A percentile compares a stretch with the other conserved stretches of the same genome.
Evolutionary conservation across 2,113 vertebrate genomes (phyloP).

Genomic region (Cromileptes altivelis): DNA sequence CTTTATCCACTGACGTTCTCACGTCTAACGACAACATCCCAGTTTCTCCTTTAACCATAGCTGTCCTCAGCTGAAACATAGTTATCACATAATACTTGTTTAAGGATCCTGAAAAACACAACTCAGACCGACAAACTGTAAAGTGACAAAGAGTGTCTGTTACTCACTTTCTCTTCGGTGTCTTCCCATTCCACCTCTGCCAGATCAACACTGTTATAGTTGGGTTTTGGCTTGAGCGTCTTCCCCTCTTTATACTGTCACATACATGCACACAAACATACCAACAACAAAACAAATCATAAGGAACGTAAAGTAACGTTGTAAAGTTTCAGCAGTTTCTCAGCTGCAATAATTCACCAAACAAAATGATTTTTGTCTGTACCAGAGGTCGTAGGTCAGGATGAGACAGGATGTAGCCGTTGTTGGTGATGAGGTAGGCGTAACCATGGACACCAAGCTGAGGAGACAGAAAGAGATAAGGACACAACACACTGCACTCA

Average conservation of each 20-base stretch:
- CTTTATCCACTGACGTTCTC: constrained; percentile 92
- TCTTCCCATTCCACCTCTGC: constrained; percentile 97
- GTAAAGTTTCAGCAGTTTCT: neutral
- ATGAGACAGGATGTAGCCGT: constrained; percentile 97
- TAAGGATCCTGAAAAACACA: neutral
- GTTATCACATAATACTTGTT: neutral
- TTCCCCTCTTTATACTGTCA: constrained; percentile 94
- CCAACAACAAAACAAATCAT: neutral
- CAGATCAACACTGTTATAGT: constrained; percentile 97
- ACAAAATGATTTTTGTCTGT: constrained; percentile 35
- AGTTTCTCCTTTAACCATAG: constrained; percentile 95
- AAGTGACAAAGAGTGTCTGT: neutral
- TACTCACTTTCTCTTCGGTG: constrained; percentile 87
- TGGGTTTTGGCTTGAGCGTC: constrained; percentile 93
- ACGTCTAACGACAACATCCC: constrained; percentile 92
- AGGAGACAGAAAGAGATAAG: constrained; percentile 30
- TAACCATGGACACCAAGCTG: constrained; percentile 97
- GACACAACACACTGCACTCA: neutral
- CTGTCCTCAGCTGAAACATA: constrained; percentile 89
- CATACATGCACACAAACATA: constrained; percentile 31
- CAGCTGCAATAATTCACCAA: neutral
- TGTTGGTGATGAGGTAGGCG: constrained; percentile 95
- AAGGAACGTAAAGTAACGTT: neutral
- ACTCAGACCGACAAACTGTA: neutral
- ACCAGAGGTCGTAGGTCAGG: constrained; percentile 96